Evolutionary conservation across 64 coral and sea anemone genomes (phyloP).

Genomic region (Montipora sp.): DNA sequence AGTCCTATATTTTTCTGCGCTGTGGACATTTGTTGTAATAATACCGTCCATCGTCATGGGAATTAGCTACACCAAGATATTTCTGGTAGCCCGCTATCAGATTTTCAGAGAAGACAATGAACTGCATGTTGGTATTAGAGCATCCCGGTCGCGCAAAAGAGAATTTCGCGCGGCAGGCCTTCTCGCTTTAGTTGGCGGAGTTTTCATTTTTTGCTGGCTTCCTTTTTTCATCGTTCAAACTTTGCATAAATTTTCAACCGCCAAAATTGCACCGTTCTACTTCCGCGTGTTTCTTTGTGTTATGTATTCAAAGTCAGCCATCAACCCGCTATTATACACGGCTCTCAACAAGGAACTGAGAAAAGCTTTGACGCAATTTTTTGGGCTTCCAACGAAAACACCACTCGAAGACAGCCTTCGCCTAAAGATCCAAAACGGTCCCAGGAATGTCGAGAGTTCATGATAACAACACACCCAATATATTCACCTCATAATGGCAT

Average conservation of each 20-base stretch:
- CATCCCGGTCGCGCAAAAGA: slow-evolving; percentile 49
- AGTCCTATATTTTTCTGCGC: slow-evolving; percentile 71
- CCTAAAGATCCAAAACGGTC: not conserved
- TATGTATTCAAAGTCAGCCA: slow-evolving; percentile 89
- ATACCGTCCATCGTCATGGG: slow-evolving; percentile 81
- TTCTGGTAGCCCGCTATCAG: slow-evolving; percentile 76
- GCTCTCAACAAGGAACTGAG: slow-evolving; percentile 86
- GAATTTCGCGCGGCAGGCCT: slow-evolving; percentile 87
- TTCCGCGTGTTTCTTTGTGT: slow-evolving; percentile 78
- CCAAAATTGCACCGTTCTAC: slow-evolving; percentile 69
- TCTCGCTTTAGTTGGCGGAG: slow-evolving; percentile 83
- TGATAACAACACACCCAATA: not conserved
- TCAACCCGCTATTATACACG: slow-evolving; percentile 87
- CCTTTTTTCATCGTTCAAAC: slow-evolving; percentile 94
- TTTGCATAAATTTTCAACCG: slow-evolving; percentile 74
- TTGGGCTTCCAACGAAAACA: not conserved
- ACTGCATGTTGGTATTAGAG: not conserved
- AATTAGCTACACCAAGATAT: slow-evolving; percentile 84
- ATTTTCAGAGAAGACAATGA: slow-evolving; percentile 67
- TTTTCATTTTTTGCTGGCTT: slow-evolving; percentile 90
- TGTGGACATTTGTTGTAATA: slow-evolving; percentile 94
- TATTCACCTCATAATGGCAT: too few species aligned
- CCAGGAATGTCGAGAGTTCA: slow-evolving; percentile 3
- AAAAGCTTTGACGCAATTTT: slow-evolving; percentile 46
- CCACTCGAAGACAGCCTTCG: not conserved